These are phyloP conservation scores for Mylabris phalerata DNA, from an alignment of 1,140 invertebrate species.

Conservation along the genomic window DNA sequence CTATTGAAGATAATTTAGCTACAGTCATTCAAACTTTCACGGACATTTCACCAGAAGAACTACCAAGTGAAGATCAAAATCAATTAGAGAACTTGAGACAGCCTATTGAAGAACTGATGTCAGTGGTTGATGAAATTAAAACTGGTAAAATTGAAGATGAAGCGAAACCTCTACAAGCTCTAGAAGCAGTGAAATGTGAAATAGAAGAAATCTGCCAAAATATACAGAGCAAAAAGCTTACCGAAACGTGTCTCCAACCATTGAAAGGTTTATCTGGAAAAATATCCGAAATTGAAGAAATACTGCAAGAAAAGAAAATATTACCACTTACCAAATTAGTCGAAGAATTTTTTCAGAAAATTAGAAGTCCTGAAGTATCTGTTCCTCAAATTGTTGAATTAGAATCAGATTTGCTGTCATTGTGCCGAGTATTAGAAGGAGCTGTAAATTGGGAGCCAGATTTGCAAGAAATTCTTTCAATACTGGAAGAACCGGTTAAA, in stretches of 20 bases:
- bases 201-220: background rate
- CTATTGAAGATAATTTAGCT: background rate
- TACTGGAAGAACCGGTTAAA: too few species aligned
- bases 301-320: too few species aligned
- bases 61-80: background rate
- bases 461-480: too few species aligned
- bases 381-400: too few species aligned
- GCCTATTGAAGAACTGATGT: constrained; percentile 14
- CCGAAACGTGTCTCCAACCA: background rate
- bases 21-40: background rate
- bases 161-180: background rate
- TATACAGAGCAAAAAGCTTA: too few species aligned
- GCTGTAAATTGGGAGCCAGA: too few species aligned
- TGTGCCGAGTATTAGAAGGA: too few species aligned
- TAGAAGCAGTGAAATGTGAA: background rate
- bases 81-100: constrained; percentile 1
- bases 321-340: too few species aligned
- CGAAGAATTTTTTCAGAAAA: too few species aligned
- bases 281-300: background rate
- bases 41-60: background rate
- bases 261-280: background rate
- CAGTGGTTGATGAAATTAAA: constrained; percentile 5
- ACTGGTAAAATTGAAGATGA: background rate
- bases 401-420: too few species aligned
- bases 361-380: too few species aligned